Base-by-base conservation (phyloP, 2,888 invertebrate genomes). In the Strigamia transsilvanica region DNA sequence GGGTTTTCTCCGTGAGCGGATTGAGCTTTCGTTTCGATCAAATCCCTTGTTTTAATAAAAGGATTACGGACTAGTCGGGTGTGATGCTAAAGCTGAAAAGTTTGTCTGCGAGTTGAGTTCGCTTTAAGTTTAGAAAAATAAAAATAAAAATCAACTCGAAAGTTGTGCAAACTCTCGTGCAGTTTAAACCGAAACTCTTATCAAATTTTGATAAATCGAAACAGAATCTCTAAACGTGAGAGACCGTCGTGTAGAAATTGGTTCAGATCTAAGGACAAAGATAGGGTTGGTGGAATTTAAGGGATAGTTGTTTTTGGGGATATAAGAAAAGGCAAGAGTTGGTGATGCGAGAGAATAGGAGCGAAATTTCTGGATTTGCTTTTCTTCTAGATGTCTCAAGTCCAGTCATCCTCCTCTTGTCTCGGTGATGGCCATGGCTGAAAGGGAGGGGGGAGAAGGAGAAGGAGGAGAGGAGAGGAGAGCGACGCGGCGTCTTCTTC, bases 31-130 rank as follows among this genome's bases (percentile, higher is more conserved):
- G 73, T 73, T 46, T 73, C 27, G 73, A 73, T 73, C 32, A 73
- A 73, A 73, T 73, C 73, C 32, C 32, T 73, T 73, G 73, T 73
- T 73, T 73, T 73, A 73, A 73, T 73, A 73, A 73, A 73, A 73
- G 73, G 73, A 73, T 73, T 73, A 73, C 27, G 32, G 27, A 2
- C 32, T 73, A 32, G 73, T 73, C 73, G 32, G 73, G 27, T 73
- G 32, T 73, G 73, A 32, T 73, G 32, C 32, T 73, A 73, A 73
- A 73, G 73, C 32, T 73, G 73, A 73, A 73, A 73, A 73, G 73
- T 73, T 73, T 73, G 32, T 13, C 73, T n/a, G n/a, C n/a, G 27
- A n/a, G n/a, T n/a, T n/a, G n/a, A n/a, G n/a, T n/a, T n/a, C n/a
- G n/a, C n/a, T n/a, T n/a, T n/a, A n/a, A n/a, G n/a, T n/a, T n/a